Conservation (phyloP, 1,140 invertebrate species). For the Dufourea novaeangliae region DNA sequence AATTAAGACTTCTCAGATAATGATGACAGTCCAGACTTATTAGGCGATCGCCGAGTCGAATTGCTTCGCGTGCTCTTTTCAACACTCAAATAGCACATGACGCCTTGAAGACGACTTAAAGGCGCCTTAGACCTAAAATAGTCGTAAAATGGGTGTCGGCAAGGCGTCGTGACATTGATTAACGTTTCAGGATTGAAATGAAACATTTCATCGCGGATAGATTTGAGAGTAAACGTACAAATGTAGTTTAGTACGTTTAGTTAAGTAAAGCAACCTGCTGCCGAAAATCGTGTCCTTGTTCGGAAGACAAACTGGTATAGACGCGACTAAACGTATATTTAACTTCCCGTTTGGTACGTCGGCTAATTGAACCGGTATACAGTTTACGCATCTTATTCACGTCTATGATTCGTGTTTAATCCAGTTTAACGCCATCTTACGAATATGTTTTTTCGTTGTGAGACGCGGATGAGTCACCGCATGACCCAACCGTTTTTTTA, state of each 20-base stretch:
- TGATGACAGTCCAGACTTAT: neutral
- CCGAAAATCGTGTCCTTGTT: neutral
- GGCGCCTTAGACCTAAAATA: too few relatives aligned
- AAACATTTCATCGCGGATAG: neutral
- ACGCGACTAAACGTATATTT: neutral
- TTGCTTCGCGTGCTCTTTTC: neutral
- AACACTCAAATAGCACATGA: too few relatives aligned
- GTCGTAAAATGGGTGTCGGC: neutral
- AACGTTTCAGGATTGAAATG: neutral
- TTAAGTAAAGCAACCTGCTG: neutral
- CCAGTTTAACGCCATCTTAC: too few relatives aligned
- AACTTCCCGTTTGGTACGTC: too few relatives aligned
- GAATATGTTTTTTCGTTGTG: too few relatives aligned
- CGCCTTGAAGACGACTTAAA: too few relatives aligned
- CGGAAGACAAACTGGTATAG: neutral
- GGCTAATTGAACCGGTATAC: too few relatives aligned
- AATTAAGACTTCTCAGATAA: neutral
- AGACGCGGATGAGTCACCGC: too few relatives aligned
- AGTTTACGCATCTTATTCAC: too few relatives aligned
- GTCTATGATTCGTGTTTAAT: too few relatives aligned
- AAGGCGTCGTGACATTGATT: neutral
- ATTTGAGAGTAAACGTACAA: neutral
- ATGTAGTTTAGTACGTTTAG: conserved; percentile 27
- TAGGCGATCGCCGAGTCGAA: neutral
- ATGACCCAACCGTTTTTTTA: too few relatives aligned